Base-by-base conservation (phyloP, 2,888 invertebrate genomes). In the Drosophila kambysellisi region DNA sequence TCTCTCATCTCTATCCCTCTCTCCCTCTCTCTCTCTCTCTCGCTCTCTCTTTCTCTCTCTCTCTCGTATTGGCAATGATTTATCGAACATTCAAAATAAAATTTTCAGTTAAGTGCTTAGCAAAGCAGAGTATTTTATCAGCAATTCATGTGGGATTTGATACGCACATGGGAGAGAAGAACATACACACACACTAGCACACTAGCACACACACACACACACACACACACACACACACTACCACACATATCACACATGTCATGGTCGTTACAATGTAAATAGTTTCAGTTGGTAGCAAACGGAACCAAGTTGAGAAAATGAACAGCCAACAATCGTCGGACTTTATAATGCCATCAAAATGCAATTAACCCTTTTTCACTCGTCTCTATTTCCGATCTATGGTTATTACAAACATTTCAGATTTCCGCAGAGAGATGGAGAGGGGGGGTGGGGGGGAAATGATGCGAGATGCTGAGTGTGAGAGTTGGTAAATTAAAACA, bases 71-170 rank as follows among this genome's bases (percentile, higher is more conserved):
- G 58, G 68, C 62, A 73, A 70, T 89, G 82, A 88, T 89, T 88
- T 88, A 88, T 83, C 84, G 88, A 90, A 68, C 88, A 88, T 89
- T 82, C 75, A 86, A 88, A 90, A 90, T 85, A 90, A 75, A 91
- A 91, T 89, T 82, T 82, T 79, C 74, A 82, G 82, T 83, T 92
- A 92, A 92, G 91, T 91, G 91, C 89, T 88, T 91, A 90, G 91
- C 89, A 91, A 79, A 79, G 87, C 72, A 74, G 82, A 70, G 88
- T 81, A 74, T 81, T 87, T 85, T 88, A 70, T 78, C 89, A 81
- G 77, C 82, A 90, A 89, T 87, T 90, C 88, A 89, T 89, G 67
- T 82, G 88, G 88, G 88, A 90, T 81, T 89, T 79, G 50, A 29
- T 60, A 64, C 39, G 62, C 43, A 65, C 53, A 69, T 48, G 59